Base-by-base conservation (phyloP, 2,888 invertebrate species). In the Azorinus chamasolen region DNA sequence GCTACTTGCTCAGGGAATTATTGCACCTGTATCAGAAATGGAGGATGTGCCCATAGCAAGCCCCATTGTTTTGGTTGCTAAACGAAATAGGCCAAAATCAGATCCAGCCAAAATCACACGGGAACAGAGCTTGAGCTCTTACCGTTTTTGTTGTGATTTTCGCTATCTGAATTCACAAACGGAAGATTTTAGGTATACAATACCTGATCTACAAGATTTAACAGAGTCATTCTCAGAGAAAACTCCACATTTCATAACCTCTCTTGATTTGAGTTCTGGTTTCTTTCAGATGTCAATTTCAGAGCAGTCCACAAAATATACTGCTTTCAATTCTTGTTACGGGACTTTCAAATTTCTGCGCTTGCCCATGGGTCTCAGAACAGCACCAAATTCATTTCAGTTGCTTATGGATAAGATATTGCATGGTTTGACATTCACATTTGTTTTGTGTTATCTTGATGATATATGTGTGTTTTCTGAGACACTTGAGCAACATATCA, bases 321-420 rank as follows among this genome's bases (percentile, higher is more conserved):
- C 78, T 24, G 71, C 77, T 18, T 80, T 78, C 57, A 79, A 74
- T 51, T 74, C 83, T 24, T 63, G 37, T 70, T 82, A 50, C 58
- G 74, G 79, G 1, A 77, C 83, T 1, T 79, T 59, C 45, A 79
- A 70, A 70, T 79, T 76, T 64, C 16, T 70, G 14, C 48, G 77
- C 16, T 27, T 77, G 14, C 79, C 79, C 0, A 65, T 61, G 69
- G 79, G 77, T 14, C 32, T 77, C 20, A 41, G 63, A 39, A 58
- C 55, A 43, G 27, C 64, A 2, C 70, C 83, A 27, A 75, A 78
- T 61, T 54, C 43, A 16, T 77, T 83, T 64, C 79, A 83, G 22
- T 55, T 80, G 22, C 45, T 80, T 2, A 74, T 83, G 77, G 72
- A 76, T 37, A 80, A 69, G 18, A 51, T 78, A 32, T 58, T 83